A percentile compares a stretch with the other conserved stretches of the same genome.
Evolutionary conservation across 2,888 invertebrate species (phyloP).

Genomic region (Amphipoea lucens): DNA sequence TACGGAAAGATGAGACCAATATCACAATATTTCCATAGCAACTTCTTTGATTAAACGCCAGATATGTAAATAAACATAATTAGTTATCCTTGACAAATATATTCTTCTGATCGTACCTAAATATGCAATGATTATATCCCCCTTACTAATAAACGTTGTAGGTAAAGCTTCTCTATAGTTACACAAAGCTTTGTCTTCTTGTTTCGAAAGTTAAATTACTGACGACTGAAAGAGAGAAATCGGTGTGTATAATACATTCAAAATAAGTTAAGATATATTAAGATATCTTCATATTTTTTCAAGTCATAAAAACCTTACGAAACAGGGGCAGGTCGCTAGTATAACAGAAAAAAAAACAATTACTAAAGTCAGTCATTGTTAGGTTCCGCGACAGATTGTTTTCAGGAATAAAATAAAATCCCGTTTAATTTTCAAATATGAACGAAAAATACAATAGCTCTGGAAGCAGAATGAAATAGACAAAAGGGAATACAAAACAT

Average conservation of each 20-base stretch:
- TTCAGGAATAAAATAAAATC: background rate
- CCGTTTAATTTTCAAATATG: constrained; percentile 1
- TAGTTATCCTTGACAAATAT: background rate
- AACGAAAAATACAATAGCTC: background rate
- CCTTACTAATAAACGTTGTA: too few species aligned
- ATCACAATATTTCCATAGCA: background rate
- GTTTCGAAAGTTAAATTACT: too few species aligned
- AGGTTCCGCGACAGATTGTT: background rate
- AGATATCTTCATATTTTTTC: background rate
- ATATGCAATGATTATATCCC: too few species aligned
- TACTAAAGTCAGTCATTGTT: background rate
- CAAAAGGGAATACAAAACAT: background rate
- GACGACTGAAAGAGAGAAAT: too few species aligned
- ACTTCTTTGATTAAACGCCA: background rate
- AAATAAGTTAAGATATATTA: background rate
- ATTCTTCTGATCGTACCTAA: too few species aligned
- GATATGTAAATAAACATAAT: background rate
- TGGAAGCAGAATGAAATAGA: constrained; percentile 1
- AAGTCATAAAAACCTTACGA: background rate
- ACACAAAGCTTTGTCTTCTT: too few species aligned
- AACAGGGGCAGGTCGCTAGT: background rate
- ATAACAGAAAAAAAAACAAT: background rate
- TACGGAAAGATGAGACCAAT: background rate
- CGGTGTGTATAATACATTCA: too few species aligned
- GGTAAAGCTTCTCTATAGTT: too few species aligned